A percentile compares a stretch with the other conserved stretches of the same genome.
phyloP scores from a whole-genome alignment of 2,888 invertebrate genomes.

The Drosophila barbarae region DNA sequence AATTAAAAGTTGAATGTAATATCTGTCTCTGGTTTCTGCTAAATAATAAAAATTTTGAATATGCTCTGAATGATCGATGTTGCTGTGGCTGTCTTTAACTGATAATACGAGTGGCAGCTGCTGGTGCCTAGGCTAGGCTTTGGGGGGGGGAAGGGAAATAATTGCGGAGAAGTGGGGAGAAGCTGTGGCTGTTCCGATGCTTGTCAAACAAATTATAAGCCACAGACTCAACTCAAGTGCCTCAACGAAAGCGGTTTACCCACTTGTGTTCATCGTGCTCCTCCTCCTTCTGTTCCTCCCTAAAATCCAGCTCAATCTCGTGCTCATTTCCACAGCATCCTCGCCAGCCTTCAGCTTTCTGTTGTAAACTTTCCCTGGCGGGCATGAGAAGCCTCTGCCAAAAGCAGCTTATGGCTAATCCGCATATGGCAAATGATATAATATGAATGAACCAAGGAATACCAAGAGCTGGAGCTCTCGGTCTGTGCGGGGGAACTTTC shows the following conservation, averaged over 20 bases:
- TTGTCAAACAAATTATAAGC: conserved; percentile 73
- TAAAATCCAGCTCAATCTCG: conserved; percentile 10
- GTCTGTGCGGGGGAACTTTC: conserved; percentile 11
- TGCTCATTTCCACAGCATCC: conserved; percentile 23
- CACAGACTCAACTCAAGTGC: conserved; percentile 56
- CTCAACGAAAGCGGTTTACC: conserved; percentile 40
- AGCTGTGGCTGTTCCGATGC: conserved; percentile 52
- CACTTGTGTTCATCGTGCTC: conserved; percentile 25
- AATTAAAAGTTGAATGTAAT: no score
- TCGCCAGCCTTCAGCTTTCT: conserved; percentile 9
- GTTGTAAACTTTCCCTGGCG: conserved; percentile 38
- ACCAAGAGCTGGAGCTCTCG: not conserved
- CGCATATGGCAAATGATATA: conserved; percentile 73
- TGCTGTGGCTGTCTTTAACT: not conserved
- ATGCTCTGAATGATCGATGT: not conserved
- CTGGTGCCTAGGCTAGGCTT: not conserved
- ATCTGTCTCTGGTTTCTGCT: not conserved
- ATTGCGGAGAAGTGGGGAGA: conserved; percentile 2
- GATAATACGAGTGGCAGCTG: not conserved
- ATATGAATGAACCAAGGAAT: conserved; percentile 47
- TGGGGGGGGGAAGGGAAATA: conserved; percentile 4
- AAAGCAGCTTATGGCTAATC: conserved; percentile 71
- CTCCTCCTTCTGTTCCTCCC: not conserved
- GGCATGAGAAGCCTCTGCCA: conserved; percentile 11
- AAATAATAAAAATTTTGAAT: not conserved